Evolutionary conservation across 1,140 invertebrate genomes (phyloP).

Genomic region (Brachionus calyciflorus): DNA sequence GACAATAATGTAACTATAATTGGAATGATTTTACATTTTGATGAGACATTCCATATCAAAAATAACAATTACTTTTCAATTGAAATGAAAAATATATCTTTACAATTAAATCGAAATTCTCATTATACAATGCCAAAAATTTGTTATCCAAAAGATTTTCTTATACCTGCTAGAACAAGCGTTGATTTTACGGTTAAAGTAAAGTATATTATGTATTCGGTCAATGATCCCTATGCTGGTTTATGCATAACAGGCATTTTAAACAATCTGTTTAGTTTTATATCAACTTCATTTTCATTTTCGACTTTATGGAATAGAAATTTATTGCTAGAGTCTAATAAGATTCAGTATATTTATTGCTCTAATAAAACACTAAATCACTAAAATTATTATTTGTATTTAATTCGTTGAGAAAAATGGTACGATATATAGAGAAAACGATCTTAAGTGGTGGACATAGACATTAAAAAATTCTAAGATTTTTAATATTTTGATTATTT

Average conservation of each 20-base stretch:
- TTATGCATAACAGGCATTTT: constrained; percentile 23
- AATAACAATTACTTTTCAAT: constrained; percentile 38
- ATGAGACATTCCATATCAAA: constrained; percentile 6
- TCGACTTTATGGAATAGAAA: constrained; percentile 22
- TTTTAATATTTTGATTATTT: no score
- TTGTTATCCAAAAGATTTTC: neutral
- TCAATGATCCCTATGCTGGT: constrained; percentile 33
- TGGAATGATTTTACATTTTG: constrained; percentile 31
- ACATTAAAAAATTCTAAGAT: no score
- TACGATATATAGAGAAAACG: no score
- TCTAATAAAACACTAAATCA: constrained; percentile 10
- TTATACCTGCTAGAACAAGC: neutral
- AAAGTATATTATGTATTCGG: constrained; percentile 30
- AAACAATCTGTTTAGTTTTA: constrained; percentile 23
- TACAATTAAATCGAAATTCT: constrained; percentile 34
- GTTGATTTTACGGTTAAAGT: constrained; percentile 7
- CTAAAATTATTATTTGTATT: neutral
- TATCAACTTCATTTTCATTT: constrained; percentile 17
- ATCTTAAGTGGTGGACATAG: no score
- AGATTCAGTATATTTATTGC: constrained; percentile 43
- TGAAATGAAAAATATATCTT: constrained; percentile 28
- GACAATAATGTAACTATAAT: neutral
- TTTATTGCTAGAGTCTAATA: neutral
- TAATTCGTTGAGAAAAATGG: no score
- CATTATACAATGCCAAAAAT: constrained; percentile 11